Evolutionary conservation across 2,888 invertebrate genomes (phyloP), one percentile per base, ranked within the genome.

Genomic region (Mesodorylaimus sp.): DNA sequence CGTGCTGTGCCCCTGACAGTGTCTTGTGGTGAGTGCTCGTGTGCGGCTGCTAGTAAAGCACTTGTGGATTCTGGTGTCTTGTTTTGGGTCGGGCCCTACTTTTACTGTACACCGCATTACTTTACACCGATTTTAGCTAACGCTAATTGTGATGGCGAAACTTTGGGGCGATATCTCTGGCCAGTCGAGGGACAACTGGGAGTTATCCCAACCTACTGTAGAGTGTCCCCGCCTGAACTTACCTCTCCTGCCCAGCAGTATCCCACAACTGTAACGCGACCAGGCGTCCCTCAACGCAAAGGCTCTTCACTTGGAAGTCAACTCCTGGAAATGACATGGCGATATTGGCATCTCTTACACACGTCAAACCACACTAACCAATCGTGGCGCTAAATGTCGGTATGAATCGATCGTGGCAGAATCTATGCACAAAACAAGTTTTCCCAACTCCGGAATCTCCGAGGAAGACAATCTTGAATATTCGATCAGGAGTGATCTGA

Each of bases 361-460:
- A 10, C 32, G 3, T 10, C 16, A 16, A 42, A 10, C 5, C 41
- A 36, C 26, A 41, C 13, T 28, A 43, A 60, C 71, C 75, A 23
- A 75, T 72, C 3, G 74, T 75, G 1, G 74, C 69, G 50, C 70
- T 71, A 60, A 73, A 74, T 48, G 69, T 68, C 3, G 68, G 62
- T 53, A 68, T 69, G 60, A 74, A 75, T 32, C 66, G 61, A 47
- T 69, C 69, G 54, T 71, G 70, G 48, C 73, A 73, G 58, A 74
- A 74, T 53, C 74, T 68, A 58, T 70, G 73, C 5, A 75, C 63
- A 47, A 74, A 69, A 50, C 72, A 72, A 5, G 74, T 74, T 57
- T 75, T 75, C 2, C 75, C 75, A 3, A 75, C 74, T 1, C 71
- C 73, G 1, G 73, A 71, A 56, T 75, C 74, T 0, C 75, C 75